These are phyloP conservation scores for Uria lomvia DNA, from an alignment of 2,113 vertebrate genomes.

Conservation along the genomic window DNA sequence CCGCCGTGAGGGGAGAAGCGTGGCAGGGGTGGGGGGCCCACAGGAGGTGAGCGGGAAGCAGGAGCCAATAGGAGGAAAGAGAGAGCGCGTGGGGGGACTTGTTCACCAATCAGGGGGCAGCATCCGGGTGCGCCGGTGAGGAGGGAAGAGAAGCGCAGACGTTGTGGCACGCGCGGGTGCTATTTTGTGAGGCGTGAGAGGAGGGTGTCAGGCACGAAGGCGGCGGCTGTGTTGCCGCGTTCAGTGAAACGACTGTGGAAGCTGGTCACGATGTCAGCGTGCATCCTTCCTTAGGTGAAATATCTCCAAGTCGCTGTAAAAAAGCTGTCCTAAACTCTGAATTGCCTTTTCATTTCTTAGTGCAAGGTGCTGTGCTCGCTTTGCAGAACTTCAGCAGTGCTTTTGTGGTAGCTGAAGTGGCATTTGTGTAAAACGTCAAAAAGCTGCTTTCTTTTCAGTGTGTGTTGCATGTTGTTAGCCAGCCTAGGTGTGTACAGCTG, in stretches of 20 bases:
- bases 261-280: accelerated
- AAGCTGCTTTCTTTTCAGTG: accelerated
- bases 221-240: no score
- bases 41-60: background rate
- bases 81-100: background rate
- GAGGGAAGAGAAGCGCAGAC: accelerated
- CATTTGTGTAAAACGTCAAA: background rate
- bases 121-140: accelerated
- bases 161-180: accelerated
- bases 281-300: background rate
- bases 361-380: accelerated
- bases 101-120: background rate
- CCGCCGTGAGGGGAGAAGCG: accelerated
- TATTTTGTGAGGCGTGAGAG: background rate
- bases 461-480: background rate
- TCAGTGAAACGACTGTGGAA: accelerated
- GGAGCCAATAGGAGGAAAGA: background rate
- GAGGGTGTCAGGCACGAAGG: accelerated
- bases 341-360: accelerated
- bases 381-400: accelerated
- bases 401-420: background rate
- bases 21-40: accelerated
- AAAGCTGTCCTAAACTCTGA: background rate
- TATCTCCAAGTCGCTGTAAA: accelerated
- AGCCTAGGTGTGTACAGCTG: background rate